Evolutionary conservation across 2,797 vertebrate species (phyloP), one percentile per base, ranked within the genome.

Genomic region (Cossypha heuglini): DNA sequence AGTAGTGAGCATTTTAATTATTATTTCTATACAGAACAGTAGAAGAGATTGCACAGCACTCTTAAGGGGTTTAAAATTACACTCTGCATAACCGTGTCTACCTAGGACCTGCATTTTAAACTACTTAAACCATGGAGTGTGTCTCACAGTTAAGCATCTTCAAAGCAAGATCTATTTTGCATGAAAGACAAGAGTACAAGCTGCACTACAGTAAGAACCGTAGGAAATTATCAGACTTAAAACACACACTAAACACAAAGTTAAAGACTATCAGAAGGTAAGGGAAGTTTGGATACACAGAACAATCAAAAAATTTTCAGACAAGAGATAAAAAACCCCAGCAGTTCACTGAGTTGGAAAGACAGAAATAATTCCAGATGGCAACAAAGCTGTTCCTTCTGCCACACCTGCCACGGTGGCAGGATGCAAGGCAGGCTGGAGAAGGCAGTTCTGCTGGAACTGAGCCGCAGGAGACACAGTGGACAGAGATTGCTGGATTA

Each of bases 281-380:
- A 89, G 31, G 21, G 33, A 37, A 62, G 29, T 54, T 31, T 63
- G 40, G 46, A 55, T 62, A 40, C 17, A 72, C 38, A 72, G 37
- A 93, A 57, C 31, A 42, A 46, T 20, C 40, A 90, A 43, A 21
- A 57, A 43, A 29, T 69, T 91, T 91, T 75, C 25, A 13, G 73
- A 31, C 11, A 51, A 48, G 40, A 82, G 45, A 69, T 61, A 13
- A 90, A 91, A 80, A 49, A 61, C 42, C 49, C 46, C n/a, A 86
- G 51, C 19, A 76, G 74, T 66, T 76, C 77, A 94, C 2, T 38
- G 81, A 92, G 38, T 28, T 84, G 52, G 55, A 88, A 84, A 90
- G 68, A 86, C 21, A 75, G 54, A 72, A 91, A 40, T 55, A 78
- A 76, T 81, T 93, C 87, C 91, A 95, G 90, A 94, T 71, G 94